Conservation (phyloP, 2,797 vertebrate genomes). For the Poeciliopsis paucimaculata region DNA sequence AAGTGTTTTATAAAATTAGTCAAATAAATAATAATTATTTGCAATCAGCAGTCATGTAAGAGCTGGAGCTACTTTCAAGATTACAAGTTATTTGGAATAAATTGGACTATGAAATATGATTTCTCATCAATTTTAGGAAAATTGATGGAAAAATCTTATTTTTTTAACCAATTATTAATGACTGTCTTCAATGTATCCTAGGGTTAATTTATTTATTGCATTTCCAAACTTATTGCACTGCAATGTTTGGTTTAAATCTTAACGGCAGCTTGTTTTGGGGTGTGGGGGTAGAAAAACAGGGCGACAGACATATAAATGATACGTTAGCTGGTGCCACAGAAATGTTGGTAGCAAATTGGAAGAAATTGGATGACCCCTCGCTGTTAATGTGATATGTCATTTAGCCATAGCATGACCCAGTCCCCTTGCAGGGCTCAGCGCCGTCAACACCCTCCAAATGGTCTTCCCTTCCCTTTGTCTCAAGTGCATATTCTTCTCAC, state of each 20-base stretch:
- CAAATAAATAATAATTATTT: too few relatives aligned
- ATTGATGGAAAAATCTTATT: too few relatives aligned
- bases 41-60: too few relatives aligned
- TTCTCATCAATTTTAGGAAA: too few relatives aligned
- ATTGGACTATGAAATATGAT: too few relatives aligned
- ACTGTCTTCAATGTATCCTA: not conserved
- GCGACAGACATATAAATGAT: conserved; percentile 41
- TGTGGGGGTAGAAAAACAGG: not conserved
- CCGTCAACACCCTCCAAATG: conserved; percentile 68
- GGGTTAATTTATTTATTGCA: not conserved
- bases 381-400: conserved; percentile 77
- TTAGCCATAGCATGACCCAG: conserved; percentile 75
- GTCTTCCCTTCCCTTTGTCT: conserved; percentile 80
- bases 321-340: conserved; percentile 52
- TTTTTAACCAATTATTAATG: not conserved
- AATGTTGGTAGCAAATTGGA: conserved; percentile 58
- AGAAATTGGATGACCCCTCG: conserved; percentile 72
- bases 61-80: too few relatives aligned
- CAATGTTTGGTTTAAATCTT: conserved; percentile 27
- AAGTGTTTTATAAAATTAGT: not conserved
- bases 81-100: too few relatives aligned
- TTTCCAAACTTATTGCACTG: not conserved
- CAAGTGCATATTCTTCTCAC: conserved; percentile 82
- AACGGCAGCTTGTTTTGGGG: not conserved
- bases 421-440: conserved; percentile 62